A percentile compares a stretch with the other conserved stretches of the same genome.
These are phyloP conservation scores for Mesorhabditis sp. DNA, from an alignment of 2,888 invertebrate genomes.

Conservation along the genomic window DNA sequence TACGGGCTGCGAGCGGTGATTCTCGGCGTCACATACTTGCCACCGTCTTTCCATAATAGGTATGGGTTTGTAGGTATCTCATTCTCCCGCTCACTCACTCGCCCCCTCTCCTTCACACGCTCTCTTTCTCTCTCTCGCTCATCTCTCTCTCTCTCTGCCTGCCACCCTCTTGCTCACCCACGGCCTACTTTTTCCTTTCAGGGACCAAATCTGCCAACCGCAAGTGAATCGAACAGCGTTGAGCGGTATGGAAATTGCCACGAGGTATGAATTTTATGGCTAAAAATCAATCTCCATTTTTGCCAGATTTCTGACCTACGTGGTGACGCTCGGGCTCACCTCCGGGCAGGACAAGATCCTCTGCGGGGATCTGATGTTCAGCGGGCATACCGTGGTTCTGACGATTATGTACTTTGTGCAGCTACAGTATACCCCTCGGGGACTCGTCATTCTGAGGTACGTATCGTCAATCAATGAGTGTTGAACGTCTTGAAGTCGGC, in stretches of 20 bases:
- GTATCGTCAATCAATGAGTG: not conserved
- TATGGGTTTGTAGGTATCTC: not conserved
- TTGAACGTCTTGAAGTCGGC: not conserved
- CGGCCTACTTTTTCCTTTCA: not conserved
- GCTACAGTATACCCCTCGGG: slow-evolving; percentile 53
- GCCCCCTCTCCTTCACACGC: too few relatives aligned
- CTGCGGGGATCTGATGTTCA: slow-evolving; percentile 58
- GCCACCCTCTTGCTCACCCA: too few relatives aligned
- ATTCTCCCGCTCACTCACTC: too few relatives aligned
- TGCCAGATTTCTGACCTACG: slow-evolving; percentile 51
- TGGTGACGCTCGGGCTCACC: slow-evolving; percentile 56
- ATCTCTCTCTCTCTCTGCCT: too few relatives aligned
- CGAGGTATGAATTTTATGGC: slow-evolving; percentile 18
- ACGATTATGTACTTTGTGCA: slow-evolving; percentile 56
- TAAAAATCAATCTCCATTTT: slow-evolving; percentile 9
- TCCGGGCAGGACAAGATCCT: slow-evolving; percentile 56
- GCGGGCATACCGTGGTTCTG: slow-evolving; percentile 54
- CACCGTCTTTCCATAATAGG: slow-evolving; percentile 53
- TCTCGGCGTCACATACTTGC: slow-evolving; percentile 50
- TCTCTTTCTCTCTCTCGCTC: too few relatives aligned
- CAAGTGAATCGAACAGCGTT: slow-evolving; percentile 53
- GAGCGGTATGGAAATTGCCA: slow-evolving; percentile 53
- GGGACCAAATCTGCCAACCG: slow-evolving; percentile 53
- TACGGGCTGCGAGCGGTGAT: slow-evolving; percentile 39
- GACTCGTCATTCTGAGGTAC: slow-evolving; percentile 43